Evolutionary conservation across 2,113 vertebrate species (phyloP), one percentile per base, ranked within the genome.

Genomic region (Procavia capensis): DNA sequence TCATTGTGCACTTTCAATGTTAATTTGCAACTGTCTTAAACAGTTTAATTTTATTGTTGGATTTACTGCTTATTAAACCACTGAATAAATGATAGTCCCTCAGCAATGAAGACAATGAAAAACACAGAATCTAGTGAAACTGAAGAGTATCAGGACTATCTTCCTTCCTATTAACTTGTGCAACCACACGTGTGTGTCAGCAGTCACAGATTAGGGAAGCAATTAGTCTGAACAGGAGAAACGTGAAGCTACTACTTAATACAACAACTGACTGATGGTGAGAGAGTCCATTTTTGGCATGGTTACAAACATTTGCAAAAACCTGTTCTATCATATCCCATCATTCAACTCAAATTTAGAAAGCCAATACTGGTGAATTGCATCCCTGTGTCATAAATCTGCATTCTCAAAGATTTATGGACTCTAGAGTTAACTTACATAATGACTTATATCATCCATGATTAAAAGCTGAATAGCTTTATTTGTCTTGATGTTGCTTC

Each of bases 141-240:
- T 90, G 83, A 97, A 95, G 96, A 78, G 92, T 97, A 90, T 97
- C 93, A 97, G 50, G 63, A 95, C 91, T 91, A 96, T 97, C 83
- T 61, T 97, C 92, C 64, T 97, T 88, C 63, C 75, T 92, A 97
- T 98, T 97, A 98, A 96, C 5, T 96, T 98, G 97, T 95, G 84
- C 83, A 97, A 97, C 96, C 94, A 95, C 66, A 81, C 83, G 64
- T 54, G 92, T 92, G 94, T 98, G 96, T 97, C 95, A 95, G 97
- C 90, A 9, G 90, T 97, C 39, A 39, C 97, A 97, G 95, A 97
- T 98, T 97, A 98, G 98, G 98, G 98, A 87, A 97, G 96, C 96
- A 97, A 98, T 98, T 98, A 98, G 97, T 97, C 90, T 97, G 88
- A 98, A 96, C 95, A 96, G 96, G 57, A 91, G 75, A 95, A 97